Percentiles rank a stretch among this genome's conserved stretches.
Evolutionary conservation across 2,888 invertebrate genomes (phyloP).

Genomic region (Drosophila prostipennis): DNA sequence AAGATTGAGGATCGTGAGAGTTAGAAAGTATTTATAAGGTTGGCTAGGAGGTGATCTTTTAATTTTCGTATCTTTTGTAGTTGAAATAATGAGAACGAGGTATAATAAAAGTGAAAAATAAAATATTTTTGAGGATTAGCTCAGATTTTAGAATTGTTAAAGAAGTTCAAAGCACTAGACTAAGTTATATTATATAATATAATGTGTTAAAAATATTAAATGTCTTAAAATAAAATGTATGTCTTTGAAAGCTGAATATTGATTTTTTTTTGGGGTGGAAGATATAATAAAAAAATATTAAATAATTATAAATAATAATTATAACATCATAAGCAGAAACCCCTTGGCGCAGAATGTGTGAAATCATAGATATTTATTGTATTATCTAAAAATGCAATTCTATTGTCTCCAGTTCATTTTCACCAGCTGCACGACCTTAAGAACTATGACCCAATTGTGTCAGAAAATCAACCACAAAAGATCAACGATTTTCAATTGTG

Average conservation of each 20-base stretch:
- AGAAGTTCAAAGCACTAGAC: neutral
- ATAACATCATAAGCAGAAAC: neutral
- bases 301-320: too few species aligned
- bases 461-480: constrained; percentile 32
- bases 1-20: constrained; percentile 70
- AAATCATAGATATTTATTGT: neutral
- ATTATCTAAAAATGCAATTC: neutral
- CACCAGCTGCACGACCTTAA: constrained; percentile 36
- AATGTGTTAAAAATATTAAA: too few species aligned
- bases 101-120: too few species aligned
- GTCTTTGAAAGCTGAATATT: constrained; percentile 54
- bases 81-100: neutral
- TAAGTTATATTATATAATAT: neutral
- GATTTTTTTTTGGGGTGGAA: neutral
- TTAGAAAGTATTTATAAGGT: neutral
- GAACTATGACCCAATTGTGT: constrained; percentile 40
- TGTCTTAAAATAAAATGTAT: constrained; percentile 29
- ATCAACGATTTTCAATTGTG: constrained; percentile 29
- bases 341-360: neutral
- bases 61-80: neutral
- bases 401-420: constrained; percentile 9
- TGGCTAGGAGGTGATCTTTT: neutral
- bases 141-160: neutral
- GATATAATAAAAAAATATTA: too few species aligned
- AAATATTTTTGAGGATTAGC: neutral